Evolutionary conservation across 1,140 invertebrate genomes (phyloP), one percentile per base, ranked within the genome.

Genomic region (Cephus cinctus): DNA sequence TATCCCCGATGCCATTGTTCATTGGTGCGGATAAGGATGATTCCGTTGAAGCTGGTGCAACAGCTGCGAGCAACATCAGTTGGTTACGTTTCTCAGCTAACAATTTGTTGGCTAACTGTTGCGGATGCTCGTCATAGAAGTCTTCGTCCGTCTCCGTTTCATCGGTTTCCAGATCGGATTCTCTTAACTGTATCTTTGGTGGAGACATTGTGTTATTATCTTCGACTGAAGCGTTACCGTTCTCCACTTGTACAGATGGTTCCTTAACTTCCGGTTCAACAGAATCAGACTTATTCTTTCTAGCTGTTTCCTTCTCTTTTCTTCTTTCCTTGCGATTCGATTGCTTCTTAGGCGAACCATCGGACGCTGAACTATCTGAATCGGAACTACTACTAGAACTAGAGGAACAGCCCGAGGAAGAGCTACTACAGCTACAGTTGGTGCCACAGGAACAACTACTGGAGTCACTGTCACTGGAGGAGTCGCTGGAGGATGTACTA

Each of bases 61-160:
- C 78, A 2, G 80, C 75, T 1, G 83, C 81, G 30, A 83, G 57
- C 2, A 80, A 56, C 59, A 86, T 69, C 23, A 86, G 50, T 50
- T 87, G 84, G 57, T 86, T 86, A 4, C 86, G 80, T 69, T 88
- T 89, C 57, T 90, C 86, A 6, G 82, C 81, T 16, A 88, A 57
- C 36, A 87, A 42, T 67, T 89, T 87, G 43, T 80, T 86, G 1
- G 83, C 84, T 32, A 87, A 63, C 50, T 78, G 78, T 52, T 89
- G 86, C 1, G 89, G 89, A 75, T 89, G 79, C 56, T 88, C 82
- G 65, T 91, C 88, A 65, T 92, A 91, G 72, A 92, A 92, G 54
- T 90, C 88, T 74, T 91, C 89, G 66, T 92, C 90, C 2, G 89
- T 90, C 31, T 88, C 87, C 21, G 88, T 87, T 65, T 92, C 86